These are phyloP conservation scores for Laticauda laticaudata DNA, from an alignment of 2,113 vertebrate genomes.

Conservation along the genomic window DNA sequence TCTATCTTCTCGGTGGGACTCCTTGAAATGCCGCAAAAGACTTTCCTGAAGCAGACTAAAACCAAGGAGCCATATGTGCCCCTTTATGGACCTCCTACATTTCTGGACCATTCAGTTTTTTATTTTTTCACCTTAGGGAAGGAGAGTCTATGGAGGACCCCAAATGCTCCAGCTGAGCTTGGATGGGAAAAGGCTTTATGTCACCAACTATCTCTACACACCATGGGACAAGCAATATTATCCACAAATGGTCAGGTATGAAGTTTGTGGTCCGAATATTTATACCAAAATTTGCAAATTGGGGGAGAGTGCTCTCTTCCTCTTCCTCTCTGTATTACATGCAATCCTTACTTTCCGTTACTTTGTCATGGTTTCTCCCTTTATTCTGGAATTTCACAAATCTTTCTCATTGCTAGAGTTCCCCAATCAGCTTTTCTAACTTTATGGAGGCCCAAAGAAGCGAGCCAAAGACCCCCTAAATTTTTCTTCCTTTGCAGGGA, in stretches of 20 bases:
- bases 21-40: not conserved
- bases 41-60: not conserved
- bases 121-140: conserved; percentile 72
- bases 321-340: not conserved
- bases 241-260: conserved; percentile 84
- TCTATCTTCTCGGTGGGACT: not conserved
- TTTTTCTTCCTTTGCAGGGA: conserved; percentile 69
- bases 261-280: not conserved
- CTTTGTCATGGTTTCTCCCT: not conserved
- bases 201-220: conserved; percentile 86
- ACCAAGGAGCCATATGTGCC: too few relatives aligned
- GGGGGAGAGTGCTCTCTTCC: not conserved
- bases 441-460: not conserved
- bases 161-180: conserved; percentile 95
- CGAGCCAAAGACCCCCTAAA: not conserved
- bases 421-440: not conserved
- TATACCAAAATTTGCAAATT: not conserved
- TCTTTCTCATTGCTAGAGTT: not conserved
- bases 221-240: conserved; percentile 97
- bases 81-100: too few relatives aligned
- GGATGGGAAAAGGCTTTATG: conserved; percentile 85
- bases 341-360: not conserved
- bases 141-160: conserved; percentile 78
- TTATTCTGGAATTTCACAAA: not conserved
- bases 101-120: not conserved